Base-by-base conservation (phyloP, 2,113 vertebrate species). In the Climacteris rufus region DNA sequence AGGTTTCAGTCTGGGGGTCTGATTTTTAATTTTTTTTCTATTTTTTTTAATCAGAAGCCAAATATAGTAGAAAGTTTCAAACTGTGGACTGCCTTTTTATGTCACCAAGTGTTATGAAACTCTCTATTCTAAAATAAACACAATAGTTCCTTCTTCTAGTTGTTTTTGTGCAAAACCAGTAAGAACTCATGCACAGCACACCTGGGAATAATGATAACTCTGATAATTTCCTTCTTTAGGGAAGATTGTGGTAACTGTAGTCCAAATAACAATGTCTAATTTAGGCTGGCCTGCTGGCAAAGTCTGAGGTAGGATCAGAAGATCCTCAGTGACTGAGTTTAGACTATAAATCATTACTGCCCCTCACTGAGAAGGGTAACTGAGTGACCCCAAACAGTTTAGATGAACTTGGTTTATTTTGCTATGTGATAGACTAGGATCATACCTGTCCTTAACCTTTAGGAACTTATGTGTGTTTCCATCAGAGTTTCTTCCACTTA, bases 361-460 rank as follows among this genome's bases (percentile, higher is more conserved):
- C 22, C 24, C 64, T 94, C 72, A 52, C 83, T 54, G 66, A 70
- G 85, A 85, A 83, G 45, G 53, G 78, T 72, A 83, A 61, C 80
- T 45, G 54, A 86, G 79, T 66, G 83, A 70, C 68, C 72, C 60
- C 86, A 74, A 80, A 90, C 71, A 92, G 71, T 89, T 93, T 39
- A 83, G 76, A 74, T 44, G 39, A 81, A 77, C 68, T 92, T 90
- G 42, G 54, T 83, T 81, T 89, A 89, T 93, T 94, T 95, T 94
- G 80, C 76, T 77, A 0, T 85, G 87, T 61, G 75, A 77, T 45
- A 93, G 70, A 72, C 21, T 28, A 35, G 31, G 64, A 66, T 65
- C 57, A 17, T 66, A 90, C 56, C 76, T 50, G 42, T 54, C 61
- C 56, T 83, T 77, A 92, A 89, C 83, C 79, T 90, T 86, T 39